Base-by-base conservation (phyloP, 2,888 invertebrate species). In the Ormyrus nitidulus region DNA sequence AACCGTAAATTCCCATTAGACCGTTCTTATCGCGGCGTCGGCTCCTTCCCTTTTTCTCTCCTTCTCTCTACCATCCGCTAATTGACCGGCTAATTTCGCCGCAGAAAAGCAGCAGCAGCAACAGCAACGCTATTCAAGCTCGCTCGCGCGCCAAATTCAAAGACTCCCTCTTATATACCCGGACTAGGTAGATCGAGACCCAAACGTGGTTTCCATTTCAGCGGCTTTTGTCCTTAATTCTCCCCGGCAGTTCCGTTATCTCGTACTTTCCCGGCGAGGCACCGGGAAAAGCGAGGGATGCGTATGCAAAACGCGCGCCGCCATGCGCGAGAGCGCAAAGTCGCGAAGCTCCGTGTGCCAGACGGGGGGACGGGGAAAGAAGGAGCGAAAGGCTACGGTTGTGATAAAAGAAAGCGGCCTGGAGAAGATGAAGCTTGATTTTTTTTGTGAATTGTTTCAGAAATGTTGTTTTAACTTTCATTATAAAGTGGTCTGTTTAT, bases 151-250 rank as follows among this genome's bases (percentile, higher is more conserved):
- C 61, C 13, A 69, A 78, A 76, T 77, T 75, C 79, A 76, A 80
- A 80, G 71, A 81, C 44, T 81, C 75, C 19, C 65, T 49, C 48
- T 64, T 6, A 58, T n/a, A 11, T 51, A 51, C 53, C 7, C 44
- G n/a, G 34, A 13, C 58, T 10, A 34, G 34, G 11, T 11, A 10
- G 53, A 70, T 69, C 62, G 62, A n/a, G 48, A 69, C 56, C 78
- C 80, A 51, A 85, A 81, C 81, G 79, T 13, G 70, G 80, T 83
- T 84, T 85, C 83, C 84, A 84, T 84, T 85, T 84, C 81, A 82
- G 74, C 69, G 76, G 85, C 86, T 86, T 88, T 88, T 88, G 87
- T 86, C 87, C 86, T 86, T 86, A 86, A 88, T 86, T 86, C 84
- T 48, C 81, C 34, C 34, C 82, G 80, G 85, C 84, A 85, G 85